phyloP scores from a whole-genome alignment of 2,113 vertebrate species.

The Cervus canadensis region DNA sequence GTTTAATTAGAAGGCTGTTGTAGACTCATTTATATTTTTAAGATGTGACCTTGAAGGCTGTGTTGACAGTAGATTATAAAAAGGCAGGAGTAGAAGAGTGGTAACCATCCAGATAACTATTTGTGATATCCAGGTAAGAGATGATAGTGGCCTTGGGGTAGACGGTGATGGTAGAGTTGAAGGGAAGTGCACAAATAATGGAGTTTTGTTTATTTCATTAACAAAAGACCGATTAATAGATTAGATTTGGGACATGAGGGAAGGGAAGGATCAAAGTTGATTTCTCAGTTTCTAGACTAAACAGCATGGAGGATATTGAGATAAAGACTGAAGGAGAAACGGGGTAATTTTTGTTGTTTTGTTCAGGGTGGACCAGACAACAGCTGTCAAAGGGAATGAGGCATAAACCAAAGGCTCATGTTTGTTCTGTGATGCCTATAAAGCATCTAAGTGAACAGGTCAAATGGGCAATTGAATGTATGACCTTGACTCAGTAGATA shows the following conservation, averaged over 20 bases:
- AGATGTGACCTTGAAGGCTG: neutral
- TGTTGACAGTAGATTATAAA: neutral
- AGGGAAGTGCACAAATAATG: neutral
- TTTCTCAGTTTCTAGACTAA: constrained; percentile 1
- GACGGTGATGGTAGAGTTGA: neutral
- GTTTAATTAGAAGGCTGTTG: constrained; percentile 16
- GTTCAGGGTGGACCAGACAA: neutral
- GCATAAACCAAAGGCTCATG: neutral
- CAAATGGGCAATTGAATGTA: neutral
- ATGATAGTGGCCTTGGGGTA: neutral
- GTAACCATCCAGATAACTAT: neutral
- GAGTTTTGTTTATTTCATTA: neutral
- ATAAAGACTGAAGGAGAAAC: neutral
- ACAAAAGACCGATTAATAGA: neutral
- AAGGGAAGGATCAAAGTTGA: neutral
- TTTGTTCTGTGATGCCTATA: neutral
- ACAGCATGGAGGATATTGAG: neutral
- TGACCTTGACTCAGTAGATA: neutral
- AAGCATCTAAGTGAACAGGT: neutral
- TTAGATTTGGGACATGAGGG: neutral
- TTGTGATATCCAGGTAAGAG: neutral
- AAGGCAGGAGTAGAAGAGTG: neutral
- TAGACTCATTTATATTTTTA: neutral
- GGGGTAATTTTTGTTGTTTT: neutral
- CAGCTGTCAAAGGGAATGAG: neutral